Evolutionary conservation across 1,140 invertebrate genomes (phyloP), one percentile per base, ranked within the genome.

Genomic region (Pseudobourletiella spinata): DNA sequence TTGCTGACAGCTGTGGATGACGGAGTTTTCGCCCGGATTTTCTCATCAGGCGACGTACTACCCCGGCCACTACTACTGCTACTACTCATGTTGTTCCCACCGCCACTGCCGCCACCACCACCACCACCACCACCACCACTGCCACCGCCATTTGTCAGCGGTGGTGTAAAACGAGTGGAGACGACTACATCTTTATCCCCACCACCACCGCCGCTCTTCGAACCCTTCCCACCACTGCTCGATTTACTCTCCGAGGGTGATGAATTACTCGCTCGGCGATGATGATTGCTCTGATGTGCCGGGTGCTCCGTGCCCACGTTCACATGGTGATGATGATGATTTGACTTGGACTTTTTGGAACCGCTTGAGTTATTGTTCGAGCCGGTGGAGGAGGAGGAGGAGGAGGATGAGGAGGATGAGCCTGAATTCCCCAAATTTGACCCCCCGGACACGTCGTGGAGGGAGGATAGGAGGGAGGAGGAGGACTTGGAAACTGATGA

Each of bases 11-110:
- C 28, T 55, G 52, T 8, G 28, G 52, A 55, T 55, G 52, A 55
- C 52, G 52, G 52, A 55, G 52, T 55, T 55, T 55, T 55, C 6
- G 39, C 52, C n/a, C 52, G 52, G 32, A 32, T 55, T 55, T 55
- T 55, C 52, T 55, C 61, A 58, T 63, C 39, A 15, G n/a, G 8
- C 2, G 39, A 18, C 22, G 52, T 48, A 25, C 30, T 59, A 29
- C 46, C 18, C 6, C 24, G 14, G 18, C 57, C 46, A 59, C 22
- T 50, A 6, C 8, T 2, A 20, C 29, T 48, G 4, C 43, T 48
- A 16, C 24, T 51, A 24, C 22, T 39, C 8, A 8, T 39, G n/a
- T 39, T 39, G n/a, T n/a, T 39, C 8, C 16, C 18, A 22, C 18
- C 22, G 11, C 24, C 24, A 48, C 11, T 22, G 11, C 22, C 22